Evolutionary conservation across 2,113 vertebrate genomes (phyloP).

Genomic region (Phaethornis superciliosus): DNA sequence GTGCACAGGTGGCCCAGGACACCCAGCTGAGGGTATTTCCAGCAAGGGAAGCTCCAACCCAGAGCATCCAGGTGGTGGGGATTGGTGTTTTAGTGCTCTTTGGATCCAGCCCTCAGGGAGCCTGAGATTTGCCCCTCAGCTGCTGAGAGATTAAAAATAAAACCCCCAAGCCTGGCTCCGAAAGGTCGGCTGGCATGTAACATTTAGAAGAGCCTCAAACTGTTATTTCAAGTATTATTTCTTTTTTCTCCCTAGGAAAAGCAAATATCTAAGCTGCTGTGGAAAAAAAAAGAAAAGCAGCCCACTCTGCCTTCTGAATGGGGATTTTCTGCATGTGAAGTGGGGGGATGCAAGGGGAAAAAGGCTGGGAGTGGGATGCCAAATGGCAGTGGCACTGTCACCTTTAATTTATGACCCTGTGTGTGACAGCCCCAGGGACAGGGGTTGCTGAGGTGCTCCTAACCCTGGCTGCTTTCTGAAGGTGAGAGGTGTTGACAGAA

Average conservation of each 20-base stretch:
- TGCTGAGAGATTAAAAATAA: slow-evolving; percentile 51
- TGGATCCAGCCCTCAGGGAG: neutral
- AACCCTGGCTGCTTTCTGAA: accelerated
- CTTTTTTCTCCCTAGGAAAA: neutral
- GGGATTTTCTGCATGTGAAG: neutral
- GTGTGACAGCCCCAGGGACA: neutral
- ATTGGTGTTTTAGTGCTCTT: neutral
- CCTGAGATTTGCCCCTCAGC: neutral
- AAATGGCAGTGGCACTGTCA: neutral
- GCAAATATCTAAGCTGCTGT: neutral
- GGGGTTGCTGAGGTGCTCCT: neutral
- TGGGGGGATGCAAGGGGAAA: neutral
- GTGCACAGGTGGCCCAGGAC: neutral
- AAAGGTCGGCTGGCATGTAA: neutral
- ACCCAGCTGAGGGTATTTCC: neutral
- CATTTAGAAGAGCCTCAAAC: slow-evolving; percentile 52
- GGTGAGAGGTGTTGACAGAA: neutral
- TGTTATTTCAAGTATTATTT: slow-evolving; percentile 42
- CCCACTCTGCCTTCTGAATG: neutral
- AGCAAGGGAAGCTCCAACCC: neutral
- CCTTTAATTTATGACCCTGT: neutral
- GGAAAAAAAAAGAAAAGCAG: neutral
- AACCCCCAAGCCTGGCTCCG: neutral
- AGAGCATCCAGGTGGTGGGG: accelerated
- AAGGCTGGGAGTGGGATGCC: neutral